Conservation (phyloP, 2,888 invertebrate species). For the Epinotia ramella region DNA sequence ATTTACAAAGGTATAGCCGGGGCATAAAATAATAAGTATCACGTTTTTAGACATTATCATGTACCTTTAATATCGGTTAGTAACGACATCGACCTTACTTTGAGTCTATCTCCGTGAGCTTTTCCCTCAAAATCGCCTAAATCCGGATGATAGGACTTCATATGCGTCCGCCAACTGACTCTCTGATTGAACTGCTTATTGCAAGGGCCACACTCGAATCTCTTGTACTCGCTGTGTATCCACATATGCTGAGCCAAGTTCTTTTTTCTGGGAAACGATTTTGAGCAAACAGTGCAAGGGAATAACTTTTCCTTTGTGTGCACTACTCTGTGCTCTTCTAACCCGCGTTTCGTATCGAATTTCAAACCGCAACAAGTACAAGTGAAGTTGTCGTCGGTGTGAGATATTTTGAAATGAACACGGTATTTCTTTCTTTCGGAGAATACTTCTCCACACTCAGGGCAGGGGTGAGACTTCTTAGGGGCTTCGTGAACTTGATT, state of each 20-base stretch:
- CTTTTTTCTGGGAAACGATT: conserved; percentile 74
- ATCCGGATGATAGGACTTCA: conserved; percentile 75
- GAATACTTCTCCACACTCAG: conserved; percentile 69
- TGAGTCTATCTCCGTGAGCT: conserved; percentile 21
- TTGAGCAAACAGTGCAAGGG: conserved; percentile 79
- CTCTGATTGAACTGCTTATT: conserved; percentile 77
- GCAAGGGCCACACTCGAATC: conserved; percentile 73
- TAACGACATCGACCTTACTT: conserved; percentile 27
- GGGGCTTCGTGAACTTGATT: conserved; percentile 64
- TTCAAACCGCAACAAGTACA: conserved; percentile 75
- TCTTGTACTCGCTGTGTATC: conserved; percentile 75
- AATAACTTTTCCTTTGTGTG: conserved; percentile 83
- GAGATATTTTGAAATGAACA: conserved; percentile 67
- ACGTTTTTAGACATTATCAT: conserved; percentile 1
- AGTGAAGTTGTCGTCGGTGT: conserved; percentile 71
- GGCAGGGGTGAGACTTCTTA: conserved; percentile 66
- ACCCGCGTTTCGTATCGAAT: conserved; percentile 66
- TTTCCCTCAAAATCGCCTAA: conserved; percentile 32
- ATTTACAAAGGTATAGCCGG: not conserved
- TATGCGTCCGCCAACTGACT: conserved; percentile 77
- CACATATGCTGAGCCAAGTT: conserved; percentile 77
- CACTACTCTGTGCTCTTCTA: conserved; percentile 78
- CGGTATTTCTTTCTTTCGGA: conserved; percentile 66
- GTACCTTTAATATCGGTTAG: conserved; percentile 33
- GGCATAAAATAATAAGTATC: not conserved